Evolutionary conservation across 2,797 vertebrate genomes (phyloP), one percentile per base, ranked within the genome.

Genomic region (Etheostoma perlongum): DNA sequence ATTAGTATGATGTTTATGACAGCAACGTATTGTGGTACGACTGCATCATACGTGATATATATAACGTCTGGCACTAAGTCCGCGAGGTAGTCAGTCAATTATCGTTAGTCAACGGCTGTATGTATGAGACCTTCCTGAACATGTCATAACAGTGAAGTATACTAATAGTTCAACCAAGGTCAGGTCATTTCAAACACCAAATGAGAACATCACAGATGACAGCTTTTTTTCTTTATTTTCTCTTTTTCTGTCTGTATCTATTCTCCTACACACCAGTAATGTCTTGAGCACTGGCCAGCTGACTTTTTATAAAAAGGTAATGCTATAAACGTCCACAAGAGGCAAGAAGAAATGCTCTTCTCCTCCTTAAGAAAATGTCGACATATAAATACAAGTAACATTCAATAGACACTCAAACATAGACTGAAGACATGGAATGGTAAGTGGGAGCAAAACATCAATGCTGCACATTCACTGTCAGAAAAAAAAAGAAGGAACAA

Each of bases 371-470:
- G 10, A 65, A 27, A 65, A 49, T 40, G 12, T 27, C 4, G 0
- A 55, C 11, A 30, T 15, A 48, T 66, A 21, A 14, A 15, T 47
- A 0, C 52, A 14, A 51, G 14, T 10, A 15, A 67, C 15, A 18
- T 61, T 61, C 33, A 4, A 59, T 16, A 51, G 27, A 52, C 51
- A 73, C 47, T 16, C 4, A 30, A 55, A 77, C 5, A 57, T 18
- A 42, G 33, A 52, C 8, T 23, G 46, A 58, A 3, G n/a, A 23
- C 18, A 44, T 40, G 9, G 9, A 42, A 48, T 47, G 36, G n/a
- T 25, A 59, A 27, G 40, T 47, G 64, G 53, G 47, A 72, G 65
- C 12, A 60, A 65, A 64, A 69, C 53, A 79, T 55, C 70, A 85
- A n/a, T 57, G 53, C 54, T 57, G 23, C 27, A 55, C 4, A 44